Conservation (phyloP, 2,113 vertebrate genomes). For the Oncorhynchus mykiss region DNA sequence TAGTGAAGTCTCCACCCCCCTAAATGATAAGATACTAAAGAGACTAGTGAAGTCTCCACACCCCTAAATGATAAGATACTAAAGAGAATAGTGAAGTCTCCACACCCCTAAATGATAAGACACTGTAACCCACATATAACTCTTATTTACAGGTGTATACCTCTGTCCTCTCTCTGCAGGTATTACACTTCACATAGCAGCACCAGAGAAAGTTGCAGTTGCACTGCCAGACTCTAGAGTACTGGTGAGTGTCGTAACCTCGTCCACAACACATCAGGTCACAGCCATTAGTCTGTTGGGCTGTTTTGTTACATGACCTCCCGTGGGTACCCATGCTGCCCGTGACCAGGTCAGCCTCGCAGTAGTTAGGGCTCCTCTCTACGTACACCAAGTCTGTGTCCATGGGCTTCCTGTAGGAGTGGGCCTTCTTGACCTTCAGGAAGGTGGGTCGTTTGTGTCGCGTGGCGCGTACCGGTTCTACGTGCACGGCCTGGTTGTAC, state of each 20-base stretch:
- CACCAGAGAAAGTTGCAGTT: conserved; percentile 98
- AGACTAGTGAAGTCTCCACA: too few species aligned
- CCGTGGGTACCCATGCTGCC: conserved; percentile 93
- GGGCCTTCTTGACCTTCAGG: conserved; percentile 92
- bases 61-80: too few species aligned
- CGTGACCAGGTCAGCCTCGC: conserved; percentile 86
- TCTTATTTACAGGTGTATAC: conserved; percentile 92
- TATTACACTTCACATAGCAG: conserved; percentile 96
- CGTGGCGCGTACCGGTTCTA: conserved; percentile 88
- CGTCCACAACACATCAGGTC: conserved; percentile 95
- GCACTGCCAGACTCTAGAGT: conserved; percentile 94
- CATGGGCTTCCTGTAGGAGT: conserved; percentile 92
- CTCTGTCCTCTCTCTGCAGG: conserved; percentile 94
- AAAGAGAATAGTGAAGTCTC: too few species aligned
- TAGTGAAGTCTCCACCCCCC: too few species aligned
- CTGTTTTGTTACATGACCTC: conserved; percentile 92
- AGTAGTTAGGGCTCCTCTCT: conserved; percentile 94
- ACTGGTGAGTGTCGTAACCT: conserved; percentile 95
- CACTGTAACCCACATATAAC: too few species aligned
- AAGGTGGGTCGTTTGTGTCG: conserved; percentile 92
- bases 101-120: too few species aligned
- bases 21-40: too few species aligned
- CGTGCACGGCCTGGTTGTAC: conserved; percentile 90
- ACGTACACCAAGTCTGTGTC: conserved; percentile 94
- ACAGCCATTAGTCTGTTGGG: conserved; percentile 86